phyloP scores from a whole-genome alignment of 1,140 invertebrate species.

The Elymnias hypermnestra region DNA sequence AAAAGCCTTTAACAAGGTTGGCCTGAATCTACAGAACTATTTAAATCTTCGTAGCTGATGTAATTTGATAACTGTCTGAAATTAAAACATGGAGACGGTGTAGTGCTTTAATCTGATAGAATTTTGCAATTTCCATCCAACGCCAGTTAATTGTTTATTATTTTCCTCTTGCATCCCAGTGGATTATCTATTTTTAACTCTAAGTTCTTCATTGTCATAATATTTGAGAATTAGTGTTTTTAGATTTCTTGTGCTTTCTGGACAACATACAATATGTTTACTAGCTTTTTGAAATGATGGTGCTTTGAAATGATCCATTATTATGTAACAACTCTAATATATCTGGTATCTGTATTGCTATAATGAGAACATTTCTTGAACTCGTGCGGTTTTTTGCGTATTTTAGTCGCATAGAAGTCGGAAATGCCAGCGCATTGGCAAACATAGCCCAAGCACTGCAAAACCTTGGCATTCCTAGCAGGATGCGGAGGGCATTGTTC shows the following conservation, averaged over 20 bases:
- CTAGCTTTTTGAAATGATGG: constrained; percentile 58
- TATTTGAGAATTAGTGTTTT: constrained; percentile 51
- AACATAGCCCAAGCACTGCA: too few relatives aligned
- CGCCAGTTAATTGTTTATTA: constrained; percentile 52
- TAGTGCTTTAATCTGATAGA: constrained; percentile 46
- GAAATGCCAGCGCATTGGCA: too few relatives aligned
- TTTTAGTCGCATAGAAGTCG: too few relatives aligned
- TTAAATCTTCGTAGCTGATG: constrained; percentile 70
- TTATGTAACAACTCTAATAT: constrained; percentile 92
- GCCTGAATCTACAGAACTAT: constrained; percentile 71
- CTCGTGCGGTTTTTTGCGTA: too few relatives aligned
- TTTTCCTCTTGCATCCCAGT: constrained; percentile 33
- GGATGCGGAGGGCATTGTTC: too few relatives aligned
- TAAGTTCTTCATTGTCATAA: constrained; percentile 72
- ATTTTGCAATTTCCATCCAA: constrained; percentile 64
- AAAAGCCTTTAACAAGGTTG: constrained; percentile 62
- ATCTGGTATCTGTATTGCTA: constrained; percentile 91
- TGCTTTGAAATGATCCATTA: too few relatives aligned
- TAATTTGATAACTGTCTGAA: constrained; percentile 63
- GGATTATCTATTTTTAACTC: constrained; percentile 37
- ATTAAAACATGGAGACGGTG: constrained; percentile 70
- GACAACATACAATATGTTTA: constrained; percentile 51
- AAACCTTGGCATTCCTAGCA: too few relatives aligned
- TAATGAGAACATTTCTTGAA: constrained; percentile 86
- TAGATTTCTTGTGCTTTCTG: constrained; percentile 47